Conservation (phyloP, 2,797 vertebrate species). For the Serranus cabrilla region DNA sequence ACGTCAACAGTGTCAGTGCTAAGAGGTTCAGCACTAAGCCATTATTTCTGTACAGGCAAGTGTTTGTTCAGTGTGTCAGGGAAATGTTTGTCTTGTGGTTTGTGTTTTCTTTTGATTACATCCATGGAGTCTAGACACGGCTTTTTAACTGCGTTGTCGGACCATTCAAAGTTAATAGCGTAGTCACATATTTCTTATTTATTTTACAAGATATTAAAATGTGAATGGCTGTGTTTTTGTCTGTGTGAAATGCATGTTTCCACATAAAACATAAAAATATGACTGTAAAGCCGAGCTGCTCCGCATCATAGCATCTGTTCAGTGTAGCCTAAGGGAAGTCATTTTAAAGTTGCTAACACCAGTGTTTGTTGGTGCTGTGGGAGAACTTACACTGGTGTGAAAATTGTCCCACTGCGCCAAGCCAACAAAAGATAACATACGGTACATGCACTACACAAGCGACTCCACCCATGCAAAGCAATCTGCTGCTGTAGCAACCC, state of each 20-base stretch:
- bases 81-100: slow-evolving; percentile 12
- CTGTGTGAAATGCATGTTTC: slow-evolving; percentile 14
- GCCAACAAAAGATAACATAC: neutral
- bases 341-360: slow-evolving; percentile 64
- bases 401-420: slow-evolving; percentile 26
- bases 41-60: neutral
- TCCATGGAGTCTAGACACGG: neutral
- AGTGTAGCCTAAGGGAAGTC: slow-evolving; percentile 61
- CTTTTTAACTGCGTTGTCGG: neutral
- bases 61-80: slow-evolving; percentile 2
- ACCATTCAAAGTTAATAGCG: neutral
- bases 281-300: slow-evolving; percentile 48
- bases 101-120: slow-evolving; percentile 19
- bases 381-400: slow-evolving; percentile 22
- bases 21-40: neutral
- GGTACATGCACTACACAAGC: neutral
- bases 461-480: neutral
- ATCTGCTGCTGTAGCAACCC: neutral
- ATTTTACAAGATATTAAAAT: slow-evolving; percentile 22
- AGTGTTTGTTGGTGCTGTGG: slow-evolving; percentile 41
- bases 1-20: neutral
- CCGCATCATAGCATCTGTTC: slow-evolving; percentile 58
- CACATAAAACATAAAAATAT: slow-evolving; percentile 37
- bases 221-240: neutral
- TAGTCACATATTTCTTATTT: slow-evolving; percentile 16